Evolutionary conservation across 2,888 invertebrate species (phyloP).

Genomic region (Agrotis exclamationis): DNA sequence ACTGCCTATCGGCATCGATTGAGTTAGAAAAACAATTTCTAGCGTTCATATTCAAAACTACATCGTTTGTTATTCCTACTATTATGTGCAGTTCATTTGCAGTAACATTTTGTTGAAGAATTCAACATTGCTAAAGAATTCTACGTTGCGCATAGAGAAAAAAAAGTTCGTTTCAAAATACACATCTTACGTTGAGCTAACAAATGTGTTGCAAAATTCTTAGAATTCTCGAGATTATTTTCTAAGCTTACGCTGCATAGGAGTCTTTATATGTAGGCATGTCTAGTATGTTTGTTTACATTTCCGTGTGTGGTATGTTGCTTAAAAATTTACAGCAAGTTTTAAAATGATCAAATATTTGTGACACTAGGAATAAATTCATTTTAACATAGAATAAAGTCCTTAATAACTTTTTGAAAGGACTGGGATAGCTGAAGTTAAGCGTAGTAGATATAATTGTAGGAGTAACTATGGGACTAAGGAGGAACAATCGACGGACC

Average conservation of each 20-base stretch:
- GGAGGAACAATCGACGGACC: slow-evolving; percentile 5
- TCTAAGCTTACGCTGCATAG: no score
- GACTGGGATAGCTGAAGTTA: no score
- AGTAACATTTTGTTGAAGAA: neutral
- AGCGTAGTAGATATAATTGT: no score
- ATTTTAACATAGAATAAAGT: neutral
- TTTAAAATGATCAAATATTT: no score
- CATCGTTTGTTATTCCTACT: neutral
- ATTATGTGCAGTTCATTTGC: neutral
- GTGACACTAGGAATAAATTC: neutral
- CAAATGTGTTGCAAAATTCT: slow-evolving; percentile 14
- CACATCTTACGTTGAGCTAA: neutral
- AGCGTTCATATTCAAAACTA: neutral
- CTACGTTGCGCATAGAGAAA: neutral
- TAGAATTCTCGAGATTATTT: neutral
- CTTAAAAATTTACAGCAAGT: no score
- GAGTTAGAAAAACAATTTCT: neutral
- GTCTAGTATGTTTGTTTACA: no score
- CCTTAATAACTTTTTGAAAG: no score
- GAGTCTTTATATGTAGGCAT: no score
- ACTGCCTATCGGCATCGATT: neutral
- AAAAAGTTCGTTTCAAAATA: slow-evolving; percentile 16
- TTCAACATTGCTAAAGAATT: slow-evolving; percentile 5
- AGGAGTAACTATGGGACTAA: neutral
- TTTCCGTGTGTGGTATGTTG: neutral